A percentile compares a stretch with the other conserved stretches of the same genome.
Evolutionary conservation across 2,113 vertebrate genomes (phyloP).

Genomic region (Rostratula benghalensis): DNA sequence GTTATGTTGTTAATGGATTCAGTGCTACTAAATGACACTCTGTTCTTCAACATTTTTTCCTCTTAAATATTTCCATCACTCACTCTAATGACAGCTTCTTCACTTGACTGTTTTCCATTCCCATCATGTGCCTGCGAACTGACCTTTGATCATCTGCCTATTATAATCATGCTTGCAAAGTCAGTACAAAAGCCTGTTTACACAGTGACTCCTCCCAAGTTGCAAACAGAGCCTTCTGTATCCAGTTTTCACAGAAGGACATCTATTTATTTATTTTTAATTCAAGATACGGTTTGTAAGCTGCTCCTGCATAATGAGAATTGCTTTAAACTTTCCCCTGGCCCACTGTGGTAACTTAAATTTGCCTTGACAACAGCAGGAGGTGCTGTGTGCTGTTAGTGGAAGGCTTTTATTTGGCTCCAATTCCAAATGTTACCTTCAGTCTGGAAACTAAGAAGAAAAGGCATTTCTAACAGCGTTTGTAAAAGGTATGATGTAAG

Average conservation of each 20-base stretch:
- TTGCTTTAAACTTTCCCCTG: neutral
- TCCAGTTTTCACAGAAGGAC: neutral
- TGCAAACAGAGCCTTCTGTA: neutral
- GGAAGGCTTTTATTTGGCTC: neutral
- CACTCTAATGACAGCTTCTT: conserved; percentile 23
- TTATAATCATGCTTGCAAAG: neutral
- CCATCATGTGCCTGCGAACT: conserved; percentile 14
- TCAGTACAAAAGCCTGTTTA: neutral
- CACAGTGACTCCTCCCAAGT: neutral
- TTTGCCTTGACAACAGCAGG: neutral
- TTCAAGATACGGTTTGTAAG: neutral
- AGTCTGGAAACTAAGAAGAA: neutral
- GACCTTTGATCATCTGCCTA: conserved; percentile 33
- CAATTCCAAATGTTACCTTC: neutral
- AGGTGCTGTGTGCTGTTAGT: neutral
- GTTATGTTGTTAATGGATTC: neutral
- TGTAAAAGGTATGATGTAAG: neutral
- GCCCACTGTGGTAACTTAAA: neutral
- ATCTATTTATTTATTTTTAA: neutral
- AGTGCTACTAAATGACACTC: neutral
- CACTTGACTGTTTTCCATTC: conserved; percentile 37
- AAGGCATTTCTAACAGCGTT: neutral
- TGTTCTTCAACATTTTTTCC: neutral
- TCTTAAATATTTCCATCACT: conserved; percentile 18
- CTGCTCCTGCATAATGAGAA: neutral